These are phyloP conservation scores for Peromyscus polionotus DNA, from an alignment of 2,113 vertebrate species.

Conservation along the genomic window DNA sequence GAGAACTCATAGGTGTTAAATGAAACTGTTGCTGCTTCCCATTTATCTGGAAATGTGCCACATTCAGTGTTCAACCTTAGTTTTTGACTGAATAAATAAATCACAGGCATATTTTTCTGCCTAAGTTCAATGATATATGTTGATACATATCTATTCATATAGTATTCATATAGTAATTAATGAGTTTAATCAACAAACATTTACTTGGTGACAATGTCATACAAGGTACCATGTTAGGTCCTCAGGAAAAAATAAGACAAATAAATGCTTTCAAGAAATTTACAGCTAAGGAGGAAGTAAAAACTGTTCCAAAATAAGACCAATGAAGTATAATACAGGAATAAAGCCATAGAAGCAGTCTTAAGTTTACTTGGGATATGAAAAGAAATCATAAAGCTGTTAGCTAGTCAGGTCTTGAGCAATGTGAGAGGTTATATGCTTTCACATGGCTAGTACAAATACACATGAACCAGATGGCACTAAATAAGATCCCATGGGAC, in stretches of 20 bases:
- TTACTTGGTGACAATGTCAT: neutral
- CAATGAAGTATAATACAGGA: neutral
- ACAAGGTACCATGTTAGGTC: neutral
- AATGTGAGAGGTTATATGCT: neutral
- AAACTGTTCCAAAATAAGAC: neutral
- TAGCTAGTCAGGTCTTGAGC: neutral
- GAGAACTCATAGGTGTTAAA: slow-evolving; percentile 52
- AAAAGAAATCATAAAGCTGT: neutral
- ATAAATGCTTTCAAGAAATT: neutral
- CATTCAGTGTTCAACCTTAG: slow-evolving; percentile 42
- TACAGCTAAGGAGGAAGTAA: neutral
- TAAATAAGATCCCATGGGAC: slow-evolving; percentile 63
- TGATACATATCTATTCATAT: slow-evolving; percentile 62
- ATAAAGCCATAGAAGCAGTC: neutral
- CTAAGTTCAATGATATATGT: slow-evolving; percentile 54
- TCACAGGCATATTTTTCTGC: slow-evolving; percentile 62
- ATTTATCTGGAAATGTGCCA: slow-evolving; percentile 65
- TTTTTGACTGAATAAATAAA: slow-evolving; percentile 66
- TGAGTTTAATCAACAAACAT: slow-evolving; percentile 56
- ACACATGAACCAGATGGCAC: neutral
- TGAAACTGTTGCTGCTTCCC: slow-evolving; percentile 30
- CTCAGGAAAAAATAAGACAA: neutral
- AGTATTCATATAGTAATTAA: slow-evolving; percentile 66
- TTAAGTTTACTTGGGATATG: neutral
- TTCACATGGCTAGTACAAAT: neutral